Evolutionary conservation across 2,888 invertebrate genomes (phyloP), one percentile per base, ranked within the genome.

Genomic region (Calameuta idolon): DNA sequence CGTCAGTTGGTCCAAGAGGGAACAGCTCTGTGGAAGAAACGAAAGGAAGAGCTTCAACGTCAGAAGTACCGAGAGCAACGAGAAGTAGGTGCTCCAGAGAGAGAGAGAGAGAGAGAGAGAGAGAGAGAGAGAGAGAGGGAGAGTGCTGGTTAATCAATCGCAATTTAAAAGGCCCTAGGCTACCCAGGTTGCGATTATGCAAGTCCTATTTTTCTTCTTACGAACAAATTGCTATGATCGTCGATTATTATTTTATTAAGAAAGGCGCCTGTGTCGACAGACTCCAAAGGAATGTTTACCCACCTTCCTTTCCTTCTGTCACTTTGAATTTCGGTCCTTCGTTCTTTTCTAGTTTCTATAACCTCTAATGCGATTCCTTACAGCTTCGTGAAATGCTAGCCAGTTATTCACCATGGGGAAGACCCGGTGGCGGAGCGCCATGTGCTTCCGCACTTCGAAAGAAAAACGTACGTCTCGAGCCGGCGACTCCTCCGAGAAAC

Each of bases 401-500:
- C 80, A 94, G 94, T 82, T 96, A 96, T 89, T 95, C 95, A 92
- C 96, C 97, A 11, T 97, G 96, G 96, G 96, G 96, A 5, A 93
- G 94, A 79, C 95, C 95, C 12, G 96, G 96, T 3, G 95, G 95
- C 75, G 96, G 96, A 35, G 96, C 96, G 33, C 95, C 96, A 74
- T 95, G 95, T 87, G 85, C 93, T 15, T 92, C 91, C 33, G 94
- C 94, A 79, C 91, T 95, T 55, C 94, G 96, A 33, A 94, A 95
- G 87, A 93, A 94, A 85, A 95, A 96, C 87, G 93, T 96, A 37
- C 93, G 94, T 74, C 92, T 94, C 79, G 94, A 94, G 75, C 95
- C 95, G 78, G 92, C 83, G 77, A 84, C 84, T 75, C 81, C 81
- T 34, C 75, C 76, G 37, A 81, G 78, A 78, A 81, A 77, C 80